Evolutionary conservation across 30 jellyfish, hydroid and myxozoan genomes (phyloP), one percentile per base, ranked within the genome.

Genomic region (Cassiopea xamachana): DNA sequence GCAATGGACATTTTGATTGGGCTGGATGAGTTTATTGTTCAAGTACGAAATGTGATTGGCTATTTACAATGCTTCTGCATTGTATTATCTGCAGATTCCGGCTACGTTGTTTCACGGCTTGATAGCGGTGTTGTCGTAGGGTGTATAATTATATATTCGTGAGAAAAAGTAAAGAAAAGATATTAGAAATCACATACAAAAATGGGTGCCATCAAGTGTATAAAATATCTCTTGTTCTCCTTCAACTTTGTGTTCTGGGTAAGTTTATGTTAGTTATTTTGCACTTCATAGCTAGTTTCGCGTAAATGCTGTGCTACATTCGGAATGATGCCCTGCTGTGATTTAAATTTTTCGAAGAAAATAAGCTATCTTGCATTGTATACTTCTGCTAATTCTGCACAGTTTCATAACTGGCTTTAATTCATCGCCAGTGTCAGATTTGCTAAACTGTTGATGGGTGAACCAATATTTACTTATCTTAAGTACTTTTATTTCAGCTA

Each of bases 231-330:
- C 46, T 88, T 94, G 74, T 94, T 94, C 73, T 73, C 97, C 14
- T 94, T 94, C 87, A 94, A 94, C 73, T 62, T 94, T 48, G 94
- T 94, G 4, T 90, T 94, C 89, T 94, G 98, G 98, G 98, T 94
- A 67, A 90, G 98, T 85, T 12, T 39, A 71, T 71, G 6, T 16
- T 19, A 7, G 5, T 73, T 18, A 13, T 47, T 55, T 55, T 55
- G 12, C 64, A 55, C 64, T 55, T 3, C 39, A 27, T 27, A 27
- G 39, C 39, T 27, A 27, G 39, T 27, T 55, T 55, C 10, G 7
- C 12, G 64, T 55, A 3, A 3, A 10, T 6, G 64, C 64, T 3
- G 64, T 6, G 7, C 64, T 55, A 55, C 12, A 3, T 55, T 55
- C 10, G 7, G 64, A 55, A 6, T 55, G 12, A 10, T 55, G 7